Percentiles rank a stretch among this genome's conserved stretches.
phyloP scores from a whole-genome alignment of 2,113 vertebrate species.

The Ameiurus melas region DNA sequence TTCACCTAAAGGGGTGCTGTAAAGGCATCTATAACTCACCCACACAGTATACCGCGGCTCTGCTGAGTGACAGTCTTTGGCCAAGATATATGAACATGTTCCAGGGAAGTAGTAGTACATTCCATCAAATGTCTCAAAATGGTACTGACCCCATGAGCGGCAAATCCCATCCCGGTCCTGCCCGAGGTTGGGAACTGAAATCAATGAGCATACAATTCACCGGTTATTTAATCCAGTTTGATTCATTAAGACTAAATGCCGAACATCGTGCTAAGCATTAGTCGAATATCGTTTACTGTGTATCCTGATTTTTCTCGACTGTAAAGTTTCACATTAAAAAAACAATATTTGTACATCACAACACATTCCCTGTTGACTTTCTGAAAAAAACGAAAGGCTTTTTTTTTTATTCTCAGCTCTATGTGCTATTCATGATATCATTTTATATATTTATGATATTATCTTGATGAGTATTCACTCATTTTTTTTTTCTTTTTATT shows the following conservation, averaged over 20 bases:
- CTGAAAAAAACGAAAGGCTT: background rate
- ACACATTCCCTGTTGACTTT: background rate
- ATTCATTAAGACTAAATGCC: background rate
- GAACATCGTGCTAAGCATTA: background rate
- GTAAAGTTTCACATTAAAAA: background rate
- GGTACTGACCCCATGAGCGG: constrained; percentile 94
- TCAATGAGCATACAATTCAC: constrained; percentile 40
- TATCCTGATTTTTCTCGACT: background rate
- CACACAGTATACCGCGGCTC: constrained; percentile 93
- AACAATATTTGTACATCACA: background rate
- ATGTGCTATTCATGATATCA: background rate
- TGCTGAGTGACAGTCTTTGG: constrained; percentile 87
- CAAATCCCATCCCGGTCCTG: constrained; percentile 93
- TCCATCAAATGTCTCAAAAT: constrained; percentile 98
- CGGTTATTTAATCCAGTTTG: background rate
- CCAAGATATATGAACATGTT: constrained; percentile 94
- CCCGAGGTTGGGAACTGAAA: constrained; percentile 89
- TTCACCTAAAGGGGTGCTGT: background rate
- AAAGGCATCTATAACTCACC: constrained; percentile 74
- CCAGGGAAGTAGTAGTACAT: constrained; percentile 97
- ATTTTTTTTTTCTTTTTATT: background rate
- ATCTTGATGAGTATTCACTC: background rate
- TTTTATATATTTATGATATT: background rate
- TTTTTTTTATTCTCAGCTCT: background rate
- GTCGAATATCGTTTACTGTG: background rate